Evolutionary conservation across 2,797 vertebrate species (phyloP).

Genomic region (Iguana delicatissima): DNA sequence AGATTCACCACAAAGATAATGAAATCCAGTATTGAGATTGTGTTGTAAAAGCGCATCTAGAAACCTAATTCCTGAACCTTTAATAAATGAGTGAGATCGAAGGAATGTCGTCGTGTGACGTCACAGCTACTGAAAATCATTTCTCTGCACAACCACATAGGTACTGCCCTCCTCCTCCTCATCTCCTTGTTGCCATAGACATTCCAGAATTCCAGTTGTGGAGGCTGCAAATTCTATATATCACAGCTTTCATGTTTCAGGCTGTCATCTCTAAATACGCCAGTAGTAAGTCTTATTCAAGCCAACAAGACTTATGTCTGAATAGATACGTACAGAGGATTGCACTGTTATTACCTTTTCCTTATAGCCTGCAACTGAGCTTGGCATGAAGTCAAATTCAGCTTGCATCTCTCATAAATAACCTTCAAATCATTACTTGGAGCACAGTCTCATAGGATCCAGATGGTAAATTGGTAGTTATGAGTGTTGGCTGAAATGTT

Average conservation of each 20-base stretch:
- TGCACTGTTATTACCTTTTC: neutral
- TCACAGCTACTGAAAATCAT: no score
- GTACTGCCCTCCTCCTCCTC: neutral
- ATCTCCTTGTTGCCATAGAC: neutral
- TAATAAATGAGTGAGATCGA: neutral
- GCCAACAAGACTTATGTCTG: neutral
- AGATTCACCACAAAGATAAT: neutral
- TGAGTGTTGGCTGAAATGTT: neutral
- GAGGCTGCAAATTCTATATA: neutral
- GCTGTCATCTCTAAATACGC: no score
- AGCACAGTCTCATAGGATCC: neutral
- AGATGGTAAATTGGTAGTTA: neutral
- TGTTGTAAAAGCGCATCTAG: slow-evolving; percentile 12
- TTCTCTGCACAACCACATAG: neutral
- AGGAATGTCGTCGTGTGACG: neutral
- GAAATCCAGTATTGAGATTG: neutral
- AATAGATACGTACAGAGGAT: neutral
- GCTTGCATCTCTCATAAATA: neutral
- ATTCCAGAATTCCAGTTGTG: slow-evolving; percentile 11
- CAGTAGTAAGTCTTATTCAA: neutral
- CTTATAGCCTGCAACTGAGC: neutral
- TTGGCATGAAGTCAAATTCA: neutral
- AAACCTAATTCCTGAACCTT: neutral
- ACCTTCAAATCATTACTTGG: neutral
- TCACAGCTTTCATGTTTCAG: neutral